These are phyloP conservation scores for Nothobranchius kuhntae DNA, from an alignment of 2,113 vertebrate species.

Conservation along the genomic window DNA sequence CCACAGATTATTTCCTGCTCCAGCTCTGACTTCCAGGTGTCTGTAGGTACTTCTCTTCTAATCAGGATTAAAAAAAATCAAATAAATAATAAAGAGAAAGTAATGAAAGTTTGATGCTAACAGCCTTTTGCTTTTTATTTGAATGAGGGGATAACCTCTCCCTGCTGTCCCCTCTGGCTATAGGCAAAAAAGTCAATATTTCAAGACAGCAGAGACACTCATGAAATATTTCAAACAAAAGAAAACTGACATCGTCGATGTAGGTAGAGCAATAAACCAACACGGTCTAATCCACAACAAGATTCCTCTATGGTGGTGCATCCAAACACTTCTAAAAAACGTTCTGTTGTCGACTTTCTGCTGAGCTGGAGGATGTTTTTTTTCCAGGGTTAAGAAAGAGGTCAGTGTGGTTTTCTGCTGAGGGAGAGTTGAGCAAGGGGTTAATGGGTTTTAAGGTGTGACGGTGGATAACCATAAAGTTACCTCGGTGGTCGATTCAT, in stretches of 20 bases:
- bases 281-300: neutral
- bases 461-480: conserved; percentile 52
- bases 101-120: conserved; percentile 75
- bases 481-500: conserved; percentile 48
- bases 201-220: conserved; percentile 60
- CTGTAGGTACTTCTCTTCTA: neutral
- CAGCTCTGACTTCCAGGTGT: conserved; percentile 7
- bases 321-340: conserved; percentile 8
- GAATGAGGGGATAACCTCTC: conserved; percentile 59
- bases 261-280: neutral
- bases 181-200: conserved; percentile 73
- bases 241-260: conserved; percentile 51
- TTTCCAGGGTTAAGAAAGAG: conserved; percentile 45
- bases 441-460: conserved; percentile 71
- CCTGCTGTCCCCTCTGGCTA: conserved; percentile 54
- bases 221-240: conserved; percentile 80
- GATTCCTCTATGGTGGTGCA: neutral
- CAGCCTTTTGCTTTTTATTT: conserved; percentile 75
- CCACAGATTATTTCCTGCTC: conserved; percentile 18
- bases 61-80: conserved; percentile 41
- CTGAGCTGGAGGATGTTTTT: conserved; percentile 36
- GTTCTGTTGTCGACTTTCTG: conserved; percentile 11
- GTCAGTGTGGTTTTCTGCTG: conserved; percentile 61
- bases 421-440: conserved; percentile 49
- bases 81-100: conserved; percentile 58